A percentile compares a stretch with the other conserved stretches of the same genome.
Conservation (phyloP, 2,113 vertebrate genomes). For the Nothoprocta perdicaria region DNA sequence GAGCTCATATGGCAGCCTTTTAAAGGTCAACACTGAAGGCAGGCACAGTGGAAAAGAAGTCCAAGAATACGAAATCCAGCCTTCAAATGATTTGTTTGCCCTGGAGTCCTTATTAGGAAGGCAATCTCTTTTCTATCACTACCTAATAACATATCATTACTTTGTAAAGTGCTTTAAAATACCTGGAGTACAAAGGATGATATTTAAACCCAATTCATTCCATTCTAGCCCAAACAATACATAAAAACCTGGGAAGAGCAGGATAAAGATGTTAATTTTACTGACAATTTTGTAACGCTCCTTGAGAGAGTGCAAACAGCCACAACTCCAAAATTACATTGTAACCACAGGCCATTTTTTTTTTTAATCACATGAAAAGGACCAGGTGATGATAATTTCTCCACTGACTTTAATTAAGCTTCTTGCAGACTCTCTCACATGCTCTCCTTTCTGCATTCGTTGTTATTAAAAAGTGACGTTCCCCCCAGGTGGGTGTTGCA, state of each 20-base stretch:
- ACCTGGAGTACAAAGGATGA: conserved; percentile 27
- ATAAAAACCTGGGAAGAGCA: not conserved
- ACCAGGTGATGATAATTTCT: conserved; percentile 24
- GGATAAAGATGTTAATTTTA: conserved; percentile 45
- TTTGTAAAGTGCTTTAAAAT: conserved; percentile 43
- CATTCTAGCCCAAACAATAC: conserved; percentile 3
- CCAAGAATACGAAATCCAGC: conserved; percentile 13
- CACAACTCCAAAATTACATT: conserved; percentile 15
- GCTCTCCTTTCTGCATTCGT: not conserved
- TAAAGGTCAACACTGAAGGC: conserved; percentile 53
- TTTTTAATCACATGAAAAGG: not conserved
- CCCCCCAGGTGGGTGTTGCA: conserved; percentile 35
- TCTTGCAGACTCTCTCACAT: not conserved
- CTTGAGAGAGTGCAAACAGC: conserved; percentile 21
- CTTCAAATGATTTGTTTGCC: conserved; percentile 29
- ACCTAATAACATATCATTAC: conserved; percentile 57
- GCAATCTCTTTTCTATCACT: conserved; percentile 51
- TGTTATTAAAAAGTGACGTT: not conserved
- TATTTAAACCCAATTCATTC: conserved; percentile 39
- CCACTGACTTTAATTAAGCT: conserved; percentile 29
- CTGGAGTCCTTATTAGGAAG: conserved; percentile 47
- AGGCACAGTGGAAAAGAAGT: conserved; percentile 33
- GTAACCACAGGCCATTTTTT: conserved; percentile 11
- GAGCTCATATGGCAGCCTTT: conserved; percentile 33
- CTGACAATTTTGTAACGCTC: not conserved